Evolutionary conservation across 2,113 vertebrate species (phyloP), one percentile per base, ranked within the genome.

Genomic region (Quiscalus mexicanus): DNA sequence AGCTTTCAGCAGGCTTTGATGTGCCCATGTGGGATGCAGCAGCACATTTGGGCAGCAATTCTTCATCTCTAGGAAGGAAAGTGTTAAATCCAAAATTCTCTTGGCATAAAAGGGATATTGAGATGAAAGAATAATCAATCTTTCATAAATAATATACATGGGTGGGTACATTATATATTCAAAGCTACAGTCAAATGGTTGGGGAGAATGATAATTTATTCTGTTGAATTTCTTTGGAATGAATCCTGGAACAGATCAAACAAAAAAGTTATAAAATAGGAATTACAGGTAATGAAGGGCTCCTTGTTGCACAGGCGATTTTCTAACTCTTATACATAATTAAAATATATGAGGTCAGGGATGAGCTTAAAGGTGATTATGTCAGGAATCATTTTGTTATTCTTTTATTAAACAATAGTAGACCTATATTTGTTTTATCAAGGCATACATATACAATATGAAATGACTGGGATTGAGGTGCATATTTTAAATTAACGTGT

Each of bases 181-280:
- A 96, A 94, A 97, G 95, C 96, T 81, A 82, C 93, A 96, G 95
- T 96, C 96, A 96, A 97, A 97, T 96, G 97, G 95, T 97, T 64
- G 70, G 96, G 96, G 95, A 97, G 95, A 97, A 96, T 85, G 96
- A 97, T 98, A 98, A 97, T 96, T 98, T 98, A 98, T 98, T 97
- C 97, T 96, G 96, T 64, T 96, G 97, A 97, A 98, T 98, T 97
- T 96, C 97, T 97, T 94, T 89, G 83, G 97, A 97, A 97, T 97
- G 97, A 97, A 97, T 97, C 95, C 95, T 90, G 91, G 95, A 96
- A 92, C 95, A 98, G 98, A 98, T 97, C 98, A 98, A 98, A 98
- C 98, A 98, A 97, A 98, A 97, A 98, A 97, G 98, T 98, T 97
- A 98, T 98, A 97, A 98, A 98, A 97, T 97, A 96, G 97, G 98